Conservation (phyloP, 2,797 vertebrate genomes). For the Melanotaenia nigrans region DNA sequence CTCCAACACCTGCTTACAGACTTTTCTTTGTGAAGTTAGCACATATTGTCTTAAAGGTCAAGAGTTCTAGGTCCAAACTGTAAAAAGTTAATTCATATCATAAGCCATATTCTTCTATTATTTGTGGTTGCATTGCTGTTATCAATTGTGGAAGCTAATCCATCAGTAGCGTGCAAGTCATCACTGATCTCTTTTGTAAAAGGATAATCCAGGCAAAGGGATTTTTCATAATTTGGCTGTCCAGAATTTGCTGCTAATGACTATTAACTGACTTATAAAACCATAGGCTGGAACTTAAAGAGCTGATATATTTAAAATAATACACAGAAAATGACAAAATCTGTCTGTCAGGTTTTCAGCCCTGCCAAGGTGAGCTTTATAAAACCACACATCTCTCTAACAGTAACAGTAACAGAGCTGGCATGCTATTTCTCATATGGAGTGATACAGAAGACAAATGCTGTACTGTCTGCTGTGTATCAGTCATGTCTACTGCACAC, state of each 20-base stretch:
- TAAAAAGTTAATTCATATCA: background rate
- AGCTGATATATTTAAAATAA: background rate
- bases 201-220: background rate
- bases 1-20: background rate
- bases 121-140: background rate
- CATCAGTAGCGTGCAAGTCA: background rate
- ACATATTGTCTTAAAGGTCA: background rate
- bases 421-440: slow-evolving; percentile 20
- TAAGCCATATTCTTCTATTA: background rate
- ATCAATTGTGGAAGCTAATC: background rate
- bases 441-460: slow-evolving; percentile 46
- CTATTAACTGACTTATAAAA: background rate
- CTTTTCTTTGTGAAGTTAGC: background rate
- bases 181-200: background rate
- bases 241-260: background rate
- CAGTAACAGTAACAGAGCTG: slow-evolving; percentile 1
- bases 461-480: slow-evolving; percentile 11
- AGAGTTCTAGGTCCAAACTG: background rate
- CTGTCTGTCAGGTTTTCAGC: slow-evolving; percentile 2
- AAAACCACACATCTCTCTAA: slow-evolving; percentile 11
- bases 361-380: slow-evolving; percentile 7
- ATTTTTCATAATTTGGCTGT: background rate
- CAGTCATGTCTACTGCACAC: slow-evolving; percentile 43
- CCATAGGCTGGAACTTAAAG: background rate
- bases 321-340: slow-evolving; percentile 1